A percentile compares a stretch with the other conserved stretches of the same genome.
phyloP scores from a whole-genome alignment of 2,888 invertebrate genomes.

The Dendrolimus pini region DNA sequence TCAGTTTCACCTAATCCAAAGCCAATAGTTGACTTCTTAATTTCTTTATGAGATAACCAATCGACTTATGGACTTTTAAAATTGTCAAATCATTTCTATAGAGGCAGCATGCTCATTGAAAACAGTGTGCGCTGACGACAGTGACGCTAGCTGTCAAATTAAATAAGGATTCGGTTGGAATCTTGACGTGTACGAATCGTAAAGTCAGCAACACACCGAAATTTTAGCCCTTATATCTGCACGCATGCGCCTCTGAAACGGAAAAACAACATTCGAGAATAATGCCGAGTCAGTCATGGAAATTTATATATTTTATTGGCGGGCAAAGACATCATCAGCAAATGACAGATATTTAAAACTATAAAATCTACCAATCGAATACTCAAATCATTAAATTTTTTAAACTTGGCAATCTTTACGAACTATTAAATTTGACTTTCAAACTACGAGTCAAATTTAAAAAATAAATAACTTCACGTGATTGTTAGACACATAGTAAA shows the following conservation, averaged over 20 bases:
- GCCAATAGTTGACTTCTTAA: too few species aligned
- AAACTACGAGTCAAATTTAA: too few species aligned
- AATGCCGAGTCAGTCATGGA: slow-evolving; percentile 75
- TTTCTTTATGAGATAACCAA: too few species aligned
- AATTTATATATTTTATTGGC: slow-evolving; percentile 50
- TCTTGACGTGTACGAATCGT: slow-evolving; percentile 22
- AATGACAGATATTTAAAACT: slow-evolving; percentile 23
- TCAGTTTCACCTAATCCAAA: too few species aligned
- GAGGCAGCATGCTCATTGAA: slow-evolving; percentile 71
- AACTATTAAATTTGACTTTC: too few species aligned
- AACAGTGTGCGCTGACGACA: slow-evolving; percentile 75
- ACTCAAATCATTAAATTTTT: too few species aligned
- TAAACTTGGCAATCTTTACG: too few species aligned
- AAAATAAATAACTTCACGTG: too few species aligned
- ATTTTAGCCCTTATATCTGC: slow-evolving; percentile 69
- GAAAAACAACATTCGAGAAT: slow-evolving; percentile 66
- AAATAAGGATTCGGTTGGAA: slow-evolving; percentile 31
- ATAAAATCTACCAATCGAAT: too few species aligned
- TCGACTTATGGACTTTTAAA: too few species aligned
- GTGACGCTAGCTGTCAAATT: slow-evolving; percentile 34
- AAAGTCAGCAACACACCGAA: slow-evolving; percentile 71
- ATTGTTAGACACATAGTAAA: not conserved
- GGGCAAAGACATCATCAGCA: slow-evolving; percentile 30
- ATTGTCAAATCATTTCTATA: slow-evolving; percentile 15
- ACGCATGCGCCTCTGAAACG: slow-evolving; percentile 77